Evolutionary conservation across 2,113 vertebrate species (phyloP).

Genomic region (Eulemur rufifrons): DNA sequence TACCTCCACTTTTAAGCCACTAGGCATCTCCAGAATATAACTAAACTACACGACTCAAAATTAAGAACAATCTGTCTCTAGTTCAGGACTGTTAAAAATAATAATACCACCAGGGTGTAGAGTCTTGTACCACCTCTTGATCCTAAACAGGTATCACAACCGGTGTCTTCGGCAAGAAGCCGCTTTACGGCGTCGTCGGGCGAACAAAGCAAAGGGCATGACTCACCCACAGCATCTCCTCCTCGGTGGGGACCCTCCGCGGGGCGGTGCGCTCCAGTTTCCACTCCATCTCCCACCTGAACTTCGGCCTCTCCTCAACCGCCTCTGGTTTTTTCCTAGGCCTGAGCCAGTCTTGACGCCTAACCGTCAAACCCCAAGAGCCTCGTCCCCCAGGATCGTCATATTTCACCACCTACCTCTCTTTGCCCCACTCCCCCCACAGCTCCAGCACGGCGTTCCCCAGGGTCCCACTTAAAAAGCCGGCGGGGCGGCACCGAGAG

Average conservation of each 20-base stretch:
- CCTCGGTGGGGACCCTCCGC: slow-evolving; percentile 57
- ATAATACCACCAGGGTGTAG: neutral
- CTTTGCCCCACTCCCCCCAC: neutral
- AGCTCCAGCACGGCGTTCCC: neutral
- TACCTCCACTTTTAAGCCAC: neutral
- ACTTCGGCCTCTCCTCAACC: rapidly evolving
- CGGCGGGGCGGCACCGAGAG: slow-evolving; percentile 80
- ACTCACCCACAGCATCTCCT: slow-evolving; percentile 76
- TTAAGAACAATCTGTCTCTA: neutral
- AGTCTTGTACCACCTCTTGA: no score
- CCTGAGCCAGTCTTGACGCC: neutral
- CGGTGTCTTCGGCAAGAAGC: neutral
- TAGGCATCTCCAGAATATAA: neutral
- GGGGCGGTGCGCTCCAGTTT: slow-evolving; percentile 5
- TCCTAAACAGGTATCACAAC: neutral
- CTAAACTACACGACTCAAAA: neutral
- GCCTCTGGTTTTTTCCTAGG: neutral
- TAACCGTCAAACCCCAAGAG: neutral
- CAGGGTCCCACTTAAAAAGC: slow-evolving; percentile 82
- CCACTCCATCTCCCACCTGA: slow-evolving; percentile 40
- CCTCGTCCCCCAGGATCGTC: neutral
- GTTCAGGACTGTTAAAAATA: no score
- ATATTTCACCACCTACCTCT: neutral
- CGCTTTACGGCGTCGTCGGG: neutral
- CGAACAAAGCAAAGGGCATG: neutral